Conservation (phyloP, 2,113 vertebrate species). For the Ranitomeya imitator region DNA sequence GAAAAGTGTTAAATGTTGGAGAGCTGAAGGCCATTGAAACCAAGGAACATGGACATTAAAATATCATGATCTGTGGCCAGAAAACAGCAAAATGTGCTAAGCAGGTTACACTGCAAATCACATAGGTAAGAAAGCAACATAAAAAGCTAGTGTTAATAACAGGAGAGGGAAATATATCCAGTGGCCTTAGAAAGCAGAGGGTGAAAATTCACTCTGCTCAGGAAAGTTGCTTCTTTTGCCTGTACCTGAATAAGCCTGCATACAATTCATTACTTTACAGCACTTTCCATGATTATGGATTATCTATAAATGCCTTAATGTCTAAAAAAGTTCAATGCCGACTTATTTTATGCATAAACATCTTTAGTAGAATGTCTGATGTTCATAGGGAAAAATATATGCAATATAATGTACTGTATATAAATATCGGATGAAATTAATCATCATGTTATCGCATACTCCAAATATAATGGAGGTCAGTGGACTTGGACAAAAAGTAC, state of each 20-base stretch:
- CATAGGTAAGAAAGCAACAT: not conserved
- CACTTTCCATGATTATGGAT: not conserved
- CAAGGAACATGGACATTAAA: not conserved
- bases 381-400: not conserved
- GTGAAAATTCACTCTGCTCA: not conserved
- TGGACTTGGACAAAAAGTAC: not conserved
- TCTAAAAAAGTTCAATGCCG: not conserved
- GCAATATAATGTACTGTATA: not conserved
- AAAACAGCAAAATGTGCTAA: not conserved
- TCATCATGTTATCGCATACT: not conserved
- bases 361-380: not conserved
- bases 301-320: not conserved
- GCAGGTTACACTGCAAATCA: not conserved
- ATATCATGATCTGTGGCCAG: not conserved
- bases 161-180: not conserved
- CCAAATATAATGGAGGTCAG: not conserved
- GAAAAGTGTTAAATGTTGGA: slow-evolving; percentile 57
- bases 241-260: not conserved
- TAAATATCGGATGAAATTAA: not conserved
- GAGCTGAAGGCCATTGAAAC: not conserved
- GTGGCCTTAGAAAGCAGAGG: not conserved
- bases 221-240: not conserved
- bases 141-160: no score
- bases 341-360: not conserved
- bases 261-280: not conserved